phyloP scores from a whole-genome alignment of 2,113 vertebrate species.

The Cottus gobio region DNA sequence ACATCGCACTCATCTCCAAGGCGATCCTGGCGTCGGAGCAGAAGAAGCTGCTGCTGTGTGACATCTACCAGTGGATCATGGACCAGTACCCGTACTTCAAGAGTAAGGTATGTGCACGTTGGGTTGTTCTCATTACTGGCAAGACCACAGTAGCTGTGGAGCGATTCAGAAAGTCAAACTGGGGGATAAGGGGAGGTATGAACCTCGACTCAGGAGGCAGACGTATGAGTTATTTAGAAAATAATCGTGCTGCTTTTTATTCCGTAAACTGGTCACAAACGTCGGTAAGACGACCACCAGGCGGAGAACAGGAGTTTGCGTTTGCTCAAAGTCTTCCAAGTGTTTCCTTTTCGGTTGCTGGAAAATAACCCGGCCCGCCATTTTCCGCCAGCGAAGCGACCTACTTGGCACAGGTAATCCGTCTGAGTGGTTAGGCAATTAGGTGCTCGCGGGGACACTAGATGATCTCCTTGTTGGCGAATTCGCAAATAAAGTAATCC shows the following conservation, averaged over 20 bases:
- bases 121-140: background rate
- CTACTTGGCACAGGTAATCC: conserved; percentile 68
- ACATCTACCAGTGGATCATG: conserved; percentile 93
- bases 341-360: conserved; percentile 1
- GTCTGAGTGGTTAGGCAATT: conserved; percentile 68
- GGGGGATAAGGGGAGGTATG: background rate
- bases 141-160: background rate
- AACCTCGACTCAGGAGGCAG: too few species aligned
- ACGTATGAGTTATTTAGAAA: background rate
- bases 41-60: conserved; percentile 88
- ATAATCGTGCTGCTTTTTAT: background rate
- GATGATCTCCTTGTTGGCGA: conserved; percentile 77
- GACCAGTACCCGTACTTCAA: conserved; percentile 89
- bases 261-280: background rate
- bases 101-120: conserved; percentile 82
- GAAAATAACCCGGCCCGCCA: conserved; percentile 27
- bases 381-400: conserved; percentile 49
- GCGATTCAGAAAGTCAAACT: background rate
- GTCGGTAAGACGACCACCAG: background rate
- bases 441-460: conserved; percentile 59
- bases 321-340: background rate
- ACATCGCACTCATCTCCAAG: conserved; percentile 88
- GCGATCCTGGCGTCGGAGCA: conserved; percentile 86
- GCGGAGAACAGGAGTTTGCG: background rate
- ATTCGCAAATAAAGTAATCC: conserved; percentile 79